Percentiles rank a stretch among this genome's conserved stretches.
phyloP scores from a whole-genome alignment of 2,888 invertebrate genomes.

The Periphyllus acericola region DNA sequence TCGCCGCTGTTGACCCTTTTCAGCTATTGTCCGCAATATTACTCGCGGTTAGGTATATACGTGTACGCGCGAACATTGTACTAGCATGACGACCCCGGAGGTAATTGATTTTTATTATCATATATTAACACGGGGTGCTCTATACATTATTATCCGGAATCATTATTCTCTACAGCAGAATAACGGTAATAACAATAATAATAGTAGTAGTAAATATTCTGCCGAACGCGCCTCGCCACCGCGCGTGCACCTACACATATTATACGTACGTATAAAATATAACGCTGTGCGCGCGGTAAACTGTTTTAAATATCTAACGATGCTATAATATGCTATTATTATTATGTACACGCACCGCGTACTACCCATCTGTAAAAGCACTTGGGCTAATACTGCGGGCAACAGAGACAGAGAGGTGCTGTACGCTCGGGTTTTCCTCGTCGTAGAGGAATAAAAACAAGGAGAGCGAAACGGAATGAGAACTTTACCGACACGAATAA shows the following conservation, averaged over 20 bases:
- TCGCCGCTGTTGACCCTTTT: too few species aligned
- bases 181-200: neutral
- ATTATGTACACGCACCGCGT: neutral
- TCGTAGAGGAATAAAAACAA: neutral
- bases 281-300: neutral
- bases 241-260: neutral
- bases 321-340: neutral
- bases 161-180: neutral
- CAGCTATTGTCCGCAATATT: neutral
- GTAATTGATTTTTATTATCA: slow-evolving; percentile 36
- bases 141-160: neutral
- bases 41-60: neutral
- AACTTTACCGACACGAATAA: neutral
- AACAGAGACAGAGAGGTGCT: too few species aligned
- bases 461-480: neutral
- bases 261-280: neutral
- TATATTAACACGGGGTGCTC: neutral
- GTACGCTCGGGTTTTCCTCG: neutral
- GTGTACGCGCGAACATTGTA: too few species aligned
- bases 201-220: too few species aligned
- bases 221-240: too few species aligned
- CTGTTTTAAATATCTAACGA: neutral
- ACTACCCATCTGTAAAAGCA: neutral
- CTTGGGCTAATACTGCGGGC: too few species aligned
- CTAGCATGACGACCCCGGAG: neutral